Conservation (phyloP, 2,888 invertebrate species). For the Microctonus hyperodae region DNA sequence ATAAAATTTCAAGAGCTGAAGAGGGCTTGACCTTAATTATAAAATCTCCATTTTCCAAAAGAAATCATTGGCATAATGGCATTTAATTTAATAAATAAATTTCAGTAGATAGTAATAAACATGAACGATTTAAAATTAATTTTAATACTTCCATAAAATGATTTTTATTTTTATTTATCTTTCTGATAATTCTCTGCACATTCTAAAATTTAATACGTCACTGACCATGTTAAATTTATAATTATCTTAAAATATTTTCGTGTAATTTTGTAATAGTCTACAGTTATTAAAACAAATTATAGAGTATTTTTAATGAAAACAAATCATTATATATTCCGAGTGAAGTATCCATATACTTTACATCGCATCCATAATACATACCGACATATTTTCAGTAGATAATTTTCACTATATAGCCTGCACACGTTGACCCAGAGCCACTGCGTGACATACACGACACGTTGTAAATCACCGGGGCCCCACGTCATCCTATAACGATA, state of each 20-base stretch:
- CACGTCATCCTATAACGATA: neutral
- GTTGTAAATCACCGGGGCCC: slow-evolving; percentile 47
- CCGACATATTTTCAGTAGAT: neutral
- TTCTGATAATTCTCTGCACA: too few relatives aligned
- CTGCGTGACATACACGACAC: slow-evolving; percentile 48
- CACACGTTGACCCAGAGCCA: slow-evolving; percentile 45
- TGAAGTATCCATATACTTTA: neutral
- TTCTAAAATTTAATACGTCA: too few relatives aligned
- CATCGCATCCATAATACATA: neutral
- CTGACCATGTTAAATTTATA: too few relatives aligned
- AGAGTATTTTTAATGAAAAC: too few relatives aligned
- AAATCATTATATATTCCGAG: neutral
- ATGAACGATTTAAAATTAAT: neutral
- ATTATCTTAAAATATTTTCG: too few relatives aligned
- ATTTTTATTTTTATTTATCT: neutral
- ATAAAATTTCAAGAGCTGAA: neutral
- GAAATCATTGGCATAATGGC: neutral
- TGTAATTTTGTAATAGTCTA: too few relatives aligned
- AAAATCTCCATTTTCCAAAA: neutral
- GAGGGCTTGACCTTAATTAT: neutral
- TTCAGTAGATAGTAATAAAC: neutral
- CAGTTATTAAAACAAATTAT: too few relatives aligned
- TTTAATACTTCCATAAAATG: neutral
- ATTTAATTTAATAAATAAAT: neutral
- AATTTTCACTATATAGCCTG: neutral